Base-by-base conservation (phyloP, 2,888 invertebrate species). In the Ochropleura plecta region DNA sequence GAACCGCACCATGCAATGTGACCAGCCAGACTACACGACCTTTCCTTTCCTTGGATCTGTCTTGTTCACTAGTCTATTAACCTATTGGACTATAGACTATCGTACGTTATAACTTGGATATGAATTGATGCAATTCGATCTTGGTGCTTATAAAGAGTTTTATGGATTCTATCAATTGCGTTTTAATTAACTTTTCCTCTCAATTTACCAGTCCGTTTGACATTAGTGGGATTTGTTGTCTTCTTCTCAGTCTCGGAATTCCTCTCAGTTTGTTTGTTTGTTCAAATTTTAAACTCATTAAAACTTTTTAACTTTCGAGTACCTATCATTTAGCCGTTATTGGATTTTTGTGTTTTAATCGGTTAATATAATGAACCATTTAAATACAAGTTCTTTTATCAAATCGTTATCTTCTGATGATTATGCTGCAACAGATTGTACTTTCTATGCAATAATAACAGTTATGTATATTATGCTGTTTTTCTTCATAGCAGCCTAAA, bases 1-100 rank as follows among this genome's bases (percentile, higher is more conserved):
- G 82, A 82, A 85, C 83, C 87, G 86, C 88, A 87, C 84, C 86
- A 87, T 88, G 88, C 88, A 89, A 88, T 88, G 85, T 82, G 80
- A 85, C 87, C 78, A 86, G 78, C 71, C 82, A 88, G 81, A 87
- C 84, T 79, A 81, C 70, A 73, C 84, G 86, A 89, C 90, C 89
- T 88, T 88, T 88, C 76, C 82, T 81, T 86, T 86, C 79, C 85
- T 84, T 86, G 81, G 81, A 83, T 85, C 81, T 78, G 70, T 83
- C 74, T 87, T 83, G 73, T 76, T 69, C 65, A 69, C 74, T 81
- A 76, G 72, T 81, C 73, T 84, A 85, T 80, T 84, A 83, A 81
- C 82, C 80, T 83, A 86, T 78, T 87, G 84, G 59, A 73, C 70
- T 80, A 81, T 64, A 73, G 68, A 66, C 68, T 63, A 48, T 66